Percentiles rank a stretch among this genome's conserved stretches.
These are phyloP conservation scores for Megalurothrips usitatus DNA, from an alignment of 2,888 invertebrate species.

Conservation along the genomic window DNA sequence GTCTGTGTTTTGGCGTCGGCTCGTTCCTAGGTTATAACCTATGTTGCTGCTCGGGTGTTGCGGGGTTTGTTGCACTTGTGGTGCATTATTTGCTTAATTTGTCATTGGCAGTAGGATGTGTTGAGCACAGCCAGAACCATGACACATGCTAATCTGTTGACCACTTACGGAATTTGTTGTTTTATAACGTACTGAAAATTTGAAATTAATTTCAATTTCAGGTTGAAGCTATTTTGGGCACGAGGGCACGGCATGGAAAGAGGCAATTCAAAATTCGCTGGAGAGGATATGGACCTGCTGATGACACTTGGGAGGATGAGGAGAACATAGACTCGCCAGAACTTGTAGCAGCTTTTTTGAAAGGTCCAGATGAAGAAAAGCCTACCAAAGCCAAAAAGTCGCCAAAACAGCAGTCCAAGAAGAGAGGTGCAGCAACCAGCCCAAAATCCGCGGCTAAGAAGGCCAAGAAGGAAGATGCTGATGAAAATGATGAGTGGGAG, in stretches of 20 bases:
- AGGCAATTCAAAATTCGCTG: conserved; percentile 27
- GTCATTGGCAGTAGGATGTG: too few relatives aligned
- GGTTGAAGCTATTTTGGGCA: conserved; percentile 30
- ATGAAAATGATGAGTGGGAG: neutral
- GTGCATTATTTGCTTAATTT: too few relatives aligned
- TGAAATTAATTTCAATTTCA: neutral
- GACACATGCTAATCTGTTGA: too few relatives aligned
- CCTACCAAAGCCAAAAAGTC: neutral
- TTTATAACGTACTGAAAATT: too few relatives aligned
- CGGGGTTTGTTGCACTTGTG: too few relatives aligned
- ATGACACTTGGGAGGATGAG: conserved; percentile 31
- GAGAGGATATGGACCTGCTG: conserved; percentile 28
- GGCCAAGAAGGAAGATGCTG: neutral
- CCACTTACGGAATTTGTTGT: too few relatives aligned
- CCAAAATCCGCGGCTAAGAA: neutral
- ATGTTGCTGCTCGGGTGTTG: too few relatives aligned
- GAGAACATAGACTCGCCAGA: conserved; percentile 18
- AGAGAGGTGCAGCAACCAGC: neutral
- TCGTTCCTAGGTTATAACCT: too few relatives aligned
- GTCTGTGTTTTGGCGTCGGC: too few relatives aligned
- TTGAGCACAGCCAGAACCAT: too few relatives aligned
- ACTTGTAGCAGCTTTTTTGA: neutral
- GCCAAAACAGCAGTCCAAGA: neutral
- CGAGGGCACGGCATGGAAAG: conserved; percentile 12
- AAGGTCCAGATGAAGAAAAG: neutral